Base-by-base conservation (phyloP, 2,888 invertebrate genomes). In the Anthrax anthrax region DNA sequence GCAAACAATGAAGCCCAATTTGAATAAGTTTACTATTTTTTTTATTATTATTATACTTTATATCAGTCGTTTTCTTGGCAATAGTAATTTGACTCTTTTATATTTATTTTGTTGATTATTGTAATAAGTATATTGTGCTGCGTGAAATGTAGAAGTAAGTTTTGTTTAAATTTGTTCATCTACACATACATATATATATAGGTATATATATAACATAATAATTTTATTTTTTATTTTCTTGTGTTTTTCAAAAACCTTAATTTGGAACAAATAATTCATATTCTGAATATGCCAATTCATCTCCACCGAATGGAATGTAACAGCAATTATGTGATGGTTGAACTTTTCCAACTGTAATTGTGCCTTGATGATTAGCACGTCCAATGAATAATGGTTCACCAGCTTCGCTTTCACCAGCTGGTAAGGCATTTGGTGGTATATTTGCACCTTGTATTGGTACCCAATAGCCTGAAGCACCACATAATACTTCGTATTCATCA, bases 261-360 rank as follows among this genome's bases (percentile, higher is more conserved):
- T 60, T 55, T 38, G 58, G 47, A 45, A 63, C 58, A 45, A 88
- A 77, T 56, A 90, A 70, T 72, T 90, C 89, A 61, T 82, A 90
- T 43, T 86, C 82, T n/a, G 77, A 75, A 72, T 80, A 85, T 42
- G 80, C 77, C 47, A 87, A 64, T 62, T 90, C 90, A 57, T 80
- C 75, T 39, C 89, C 88, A 1, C 71, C 86, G 61, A 78, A 90
- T 14, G 89, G 77, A 67, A 90, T 85, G 75, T 90, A 90, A 63
- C 83, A 80, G 45, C 80, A 80, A 23, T 77, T 81, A 60, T 88
- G 88, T 10, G 84, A 84, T 36, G 81, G 80, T 57, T 90, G 89
- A 2, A 90, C 81, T 70, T 90, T 89, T 58, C 89, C 88, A 23
- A 81, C 74, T 19, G 85, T 85, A 41, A 84, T 53, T 49, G 81